Base-by-base conservation (phyloP, 2,888 invertebrate species). In the Melanchra persicariae region DNA sequence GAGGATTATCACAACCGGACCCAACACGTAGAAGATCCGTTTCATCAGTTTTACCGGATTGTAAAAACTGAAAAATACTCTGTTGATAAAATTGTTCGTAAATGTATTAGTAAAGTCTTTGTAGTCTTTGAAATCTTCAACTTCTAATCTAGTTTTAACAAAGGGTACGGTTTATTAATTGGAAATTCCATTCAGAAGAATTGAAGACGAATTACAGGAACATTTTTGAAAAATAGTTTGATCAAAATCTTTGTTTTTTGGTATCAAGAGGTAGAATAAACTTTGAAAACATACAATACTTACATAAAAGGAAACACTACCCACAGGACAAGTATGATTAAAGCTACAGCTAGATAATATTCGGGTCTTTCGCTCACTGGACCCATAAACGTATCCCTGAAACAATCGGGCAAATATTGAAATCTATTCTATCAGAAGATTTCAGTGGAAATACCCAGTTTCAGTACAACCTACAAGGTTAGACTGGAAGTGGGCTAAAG, bases 11-110 rank as follows among this genome's bases (percentile, higher is more conserved):
- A 92, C 82, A 2, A 87, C 2, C 0, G 93, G 93, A 0, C 91
- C 91, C 55, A 92, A 51, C 1, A 84, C 76, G 79, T 91, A 95
- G 69, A 94, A 90, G 49, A 91, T 83, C 68, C 91, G 87, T 87
- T 93, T 94, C 93, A 95, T 92, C 60, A 89, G 85, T 86, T 94
- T 95, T 68, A 93, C 87, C 57, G 93, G 92, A 77, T 88, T 92
- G 85, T 92, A 94, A 77, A 95, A 90, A 64, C 95, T 95, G 89
- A 63, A 92, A 92, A 82, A 79, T 52, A 79, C 43, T 64, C 82
- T 81, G 81, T 81, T 77, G 70, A 66, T 79, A 81, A 81, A 78
- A 81, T 81, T 40, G 60, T 34, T 58, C 51, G 26, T 62, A 63
- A 5, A 40, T 37, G 26, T 71, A 45, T n/a, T 62, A 52, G 26